phyloP scores from a whole-genome alignment of 2,888 invertebrate species.

The Phlogophora meticulosa region DNA sequence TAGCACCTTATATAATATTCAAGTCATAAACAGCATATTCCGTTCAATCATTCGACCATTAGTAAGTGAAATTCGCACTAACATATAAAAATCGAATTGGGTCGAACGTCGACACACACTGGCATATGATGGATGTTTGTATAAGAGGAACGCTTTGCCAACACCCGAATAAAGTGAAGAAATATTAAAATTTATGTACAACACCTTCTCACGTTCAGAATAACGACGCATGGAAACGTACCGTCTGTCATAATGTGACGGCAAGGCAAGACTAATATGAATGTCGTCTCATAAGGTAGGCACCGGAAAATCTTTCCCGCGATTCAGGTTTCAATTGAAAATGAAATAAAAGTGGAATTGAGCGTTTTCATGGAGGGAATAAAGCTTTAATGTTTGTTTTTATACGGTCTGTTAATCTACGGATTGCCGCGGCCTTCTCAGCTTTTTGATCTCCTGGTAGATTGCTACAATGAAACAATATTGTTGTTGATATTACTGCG shows the following conservation, averaged over 20 bases:
- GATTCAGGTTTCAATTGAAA: conserved; percentile 50
- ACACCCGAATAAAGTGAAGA: conserved; percentile 58
- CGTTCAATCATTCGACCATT: conserved; percentile 60
- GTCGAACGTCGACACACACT: conserved; percentile 53
- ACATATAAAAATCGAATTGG: conserved; percentile 64
- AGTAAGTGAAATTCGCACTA: conserved; percentile 60
- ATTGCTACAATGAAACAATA: conserved; percentile 40
- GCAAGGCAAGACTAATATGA: conserved; percentile 42
- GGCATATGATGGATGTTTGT: conserved; percentile 62
- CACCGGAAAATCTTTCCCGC: conserved; percentile 26
- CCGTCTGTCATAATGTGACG: conserved; percentile 34
- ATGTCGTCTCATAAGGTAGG: conserved; percentile 11
- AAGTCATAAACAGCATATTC: conserved; percentile 60
- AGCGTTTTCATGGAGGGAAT: conserved; percentile 35
- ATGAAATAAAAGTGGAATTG: conserved; percentile 48
- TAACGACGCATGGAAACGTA: conserved; percentile 42
- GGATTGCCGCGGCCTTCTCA: conserved; percentile 13
- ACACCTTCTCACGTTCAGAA: conserved; percentile 38
- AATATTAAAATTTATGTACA: conserved; percentile 67
- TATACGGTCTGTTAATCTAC: conserved; percentile 44
- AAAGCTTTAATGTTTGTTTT: conserved; percentile 47
- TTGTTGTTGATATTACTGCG: neutral
- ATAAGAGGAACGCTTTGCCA: conserved; percentile 45
- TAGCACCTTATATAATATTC: conserved; percentile 58
- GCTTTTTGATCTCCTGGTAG: conserved; percentile 35